A percentile compares a stretch with the other conserved stretches of the same genome.
Conservation (phyloP, 23 tunicate species). For the Botrylloides violaceus region DNA sequence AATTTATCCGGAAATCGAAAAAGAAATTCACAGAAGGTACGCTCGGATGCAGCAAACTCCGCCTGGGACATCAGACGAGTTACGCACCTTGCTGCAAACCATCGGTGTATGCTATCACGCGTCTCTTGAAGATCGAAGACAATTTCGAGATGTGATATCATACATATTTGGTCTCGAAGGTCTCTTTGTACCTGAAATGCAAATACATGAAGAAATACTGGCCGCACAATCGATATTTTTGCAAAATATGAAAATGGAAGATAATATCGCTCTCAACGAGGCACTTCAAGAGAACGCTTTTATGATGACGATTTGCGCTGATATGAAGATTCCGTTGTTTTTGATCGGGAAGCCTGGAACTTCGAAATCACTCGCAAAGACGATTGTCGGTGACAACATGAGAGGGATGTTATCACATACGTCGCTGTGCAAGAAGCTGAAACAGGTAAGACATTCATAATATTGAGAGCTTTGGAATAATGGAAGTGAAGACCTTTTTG, state of each 20-base stretch:
- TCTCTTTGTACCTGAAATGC: background rate
- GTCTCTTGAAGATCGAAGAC: constrained; percentile 22
- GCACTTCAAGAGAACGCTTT: constrained; percentile 67
- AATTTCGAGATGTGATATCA: constrained; percentile 23
- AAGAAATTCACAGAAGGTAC: constrained; percentile 8
- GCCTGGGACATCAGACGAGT: constrained; percentile 5
- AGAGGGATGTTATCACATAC: constrained; percentile 32
- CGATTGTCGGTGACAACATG: constrained; percentile 50
- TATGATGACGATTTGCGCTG: constrained; percentile 66
- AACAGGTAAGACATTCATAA: constrained; percentile 19
- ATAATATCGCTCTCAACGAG: constrained; percentile 50
- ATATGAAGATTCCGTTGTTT: constrained; percentile 62
- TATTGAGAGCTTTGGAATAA: too few species aligned
- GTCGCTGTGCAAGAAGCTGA: constrained; percentile 27
- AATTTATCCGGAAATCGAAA: constrained; percentile 8
- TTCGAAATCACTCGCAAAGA: constrained; percentile 70
- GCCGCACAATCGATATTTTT: constrained; percentile 56
- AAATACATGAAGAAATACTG: constrained; percentile 26
- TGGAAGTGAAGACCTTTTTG: too few species aligned
- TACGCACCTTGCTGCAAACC: constrained; percentile 41
- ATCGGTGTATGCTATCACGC: constrained; percentile 60
- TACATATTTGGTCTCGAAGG: background rate
- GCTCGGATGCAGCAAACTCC: background rate
- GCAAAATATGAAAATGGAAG: constrained; percentile 23
- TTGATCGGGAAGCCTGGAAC: constrained; percentile 76